Conservation (phyloP, 2,797 vertebrate species). For the Arctocebus calabarensis region DNA sequence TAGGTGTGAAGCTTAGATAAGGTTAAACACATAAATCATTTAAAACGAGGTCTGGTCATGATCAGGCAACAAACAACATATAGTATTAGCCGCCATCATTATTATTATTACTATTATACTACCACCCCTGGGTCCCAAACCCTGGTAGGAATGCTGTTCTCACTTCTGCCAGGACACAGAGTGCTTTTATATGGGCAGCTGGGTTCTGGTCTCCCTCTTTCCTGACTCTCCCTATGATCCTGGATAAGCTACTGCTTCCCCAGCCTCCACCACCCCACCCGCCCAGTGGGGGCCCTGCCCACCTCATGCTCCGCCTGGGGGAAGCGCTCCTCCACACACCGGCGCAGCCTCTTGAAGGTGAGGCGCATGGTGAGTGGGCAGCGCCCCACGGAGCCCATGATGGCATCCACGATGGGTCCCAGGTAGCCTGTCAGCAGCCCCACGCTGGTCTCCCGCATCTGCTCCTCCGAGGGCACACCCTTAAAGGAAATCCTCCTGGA, state of each 20-base stretch:
- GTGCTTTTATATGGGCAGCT: accelerated
- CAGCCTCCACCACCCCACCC: neutral
- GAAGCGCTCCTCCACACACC: constrained; percentile 92
- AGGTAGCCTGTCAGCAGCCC: constrained; percentile 86
- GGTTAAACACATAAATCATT: neutral
- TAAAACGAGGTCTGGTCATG: neutral
- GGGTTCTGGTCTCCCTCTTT: neutral
- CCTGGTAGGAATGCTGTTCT: neutral
- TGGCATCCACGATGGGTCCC: constrained; percentile 78
- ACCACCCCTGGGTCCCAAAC: neutral
- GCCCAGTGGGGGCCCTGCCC: neutral
- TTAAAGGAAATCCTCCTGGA: constrained; percentile 87
- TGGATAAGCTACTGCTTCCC: neutral
- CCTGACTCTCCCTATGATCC: neutral
- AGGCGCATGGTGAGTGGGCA: constrained; percentile 89
- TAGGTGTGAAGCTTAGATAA: neutral
- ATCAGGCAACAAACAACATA: neutral
- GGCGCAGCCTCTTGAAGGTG: constrained; percentile 92
- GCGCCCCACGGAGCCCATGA: constrained; percentile 85
- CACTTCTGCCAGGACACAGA: neutral
- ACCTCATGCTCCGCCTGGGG: constrained; percentile 91
- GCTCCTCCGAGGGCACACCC: constrained; percentile 80
- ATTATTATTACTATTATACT: too few species aligned
- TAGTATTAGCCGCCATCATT: accelerated
- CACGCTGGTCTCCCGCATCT: constrained; percentile 86